Evolutionary conservation across 2,888 invertebrate species (phyloP).

Genomic region (Mythimna impura): DNA sequence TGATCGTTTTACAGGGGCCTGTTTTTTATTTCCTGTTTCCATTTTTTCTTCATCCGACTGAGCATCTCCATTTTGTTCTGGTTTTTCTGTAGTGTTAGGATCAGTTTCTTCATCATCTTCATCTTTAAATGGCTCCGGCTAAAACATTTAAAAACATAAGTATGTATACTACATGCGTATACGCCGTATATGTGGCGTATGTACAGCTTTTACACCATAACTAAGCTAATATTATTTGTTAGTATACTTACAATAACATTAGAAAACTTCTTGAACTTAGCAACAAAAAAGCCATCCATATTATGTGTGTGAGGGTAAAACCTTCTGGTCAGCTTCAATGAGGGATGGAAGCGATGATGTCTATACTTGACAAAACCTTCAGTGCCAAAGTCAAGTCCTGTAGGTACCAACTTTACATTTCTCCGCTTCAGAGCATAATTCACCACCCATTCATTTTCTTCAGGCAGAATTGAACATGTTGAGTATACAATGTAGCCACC

Average conservation of each 20-base stretch:
- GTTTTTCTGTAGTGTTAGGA: constrained; percentile 63
- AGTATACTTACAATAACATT: constrained; percentile 91
- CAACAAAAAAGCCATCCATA: constrained; percentile 99
- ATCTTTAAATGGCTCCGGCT: constrained; percentile 87
- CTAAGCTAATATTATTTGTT: not conserved
- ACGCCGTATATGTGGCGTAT: too few relatives aligned
- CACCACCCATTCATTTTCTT: constrained; percentile 99
- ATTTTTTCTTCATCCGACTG: constrained; percentile 67
- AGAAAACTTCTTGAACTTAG: constrained; percentile 99
- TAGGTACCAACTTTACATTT: constrained; percentile 97
- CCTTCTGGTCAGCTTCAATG: constrained; percentile 95
- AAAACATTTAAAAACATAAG: constrained; percentile 54
- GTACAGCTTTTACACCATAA: not conserved
- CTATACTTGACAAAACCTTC: constrained; percentile 98
- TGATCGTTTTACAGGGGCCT: constrained; percentile 73
- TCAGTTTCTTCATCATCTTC: constrained; percentile 81
- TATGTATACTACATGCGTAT: too few relatives aligned
- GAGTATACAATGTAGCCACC: constrained; percentile 99
- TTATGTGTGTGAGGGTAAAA: constrained; percentile 99
- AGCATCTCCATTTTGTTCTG: constrained; percentile 76
- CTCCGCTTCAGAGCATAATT: constrained; percentile 98
- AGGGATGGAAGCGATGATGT: constrained; percentile 96
- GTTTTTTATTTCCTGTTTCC: constrained; percentile 60
- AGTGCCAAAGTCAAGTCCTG: constrained; percentile 98
- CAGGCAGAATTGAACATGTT: constrained; percentile 99